Evolutionary conservation across 2,888 invertebrate species (phyloP), one percentile per base, ranked within the genome.

Genomic region (Melikaiella ostensackeni): DNA sequence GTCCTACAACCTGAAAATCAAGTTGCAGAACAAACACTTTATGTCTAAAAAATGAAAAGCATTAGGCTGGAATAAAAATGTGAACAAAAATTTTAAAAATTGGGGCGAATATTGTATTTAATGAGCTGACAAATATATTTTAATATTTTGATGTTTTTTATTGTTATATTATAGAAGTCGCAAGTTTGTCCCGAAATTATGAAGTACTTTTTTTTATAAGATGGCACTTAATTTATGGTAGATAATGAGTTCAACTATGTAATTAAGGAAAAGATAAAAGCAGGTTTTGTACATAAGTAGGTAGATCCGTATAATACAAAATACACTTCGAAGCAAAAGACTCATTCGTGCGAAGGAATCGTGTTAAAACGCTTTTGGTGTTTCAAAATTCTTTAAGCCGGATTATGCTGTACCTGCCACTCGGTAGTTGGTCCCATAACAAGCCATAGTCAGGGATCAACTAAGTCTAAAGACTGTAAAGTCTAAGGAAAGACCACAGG

Each of bases 301-400:
- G 21, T 11, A 9, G 57, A 9, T 57, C 57, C 24, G 8, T 50
- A 57, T 24, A 59, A 59, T 27, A 59, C 57, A 59, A 59, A 59
- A 59, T 59, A 24, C 57, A 59, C 11, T 59, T 59, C 57, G 57
- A 59, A 59, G 78, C 57, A 74, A 76, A 76, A 50, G 30, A 75
- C 24, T 27, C 75, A 78, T 75, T 75, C 64, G 75, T 76, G 79
- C 77, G 79, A 79, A 78, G 80, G 80, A 83, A 82, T 84, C 84
- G 81, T 85, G 88, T 89, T 91, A 90, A 91, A 91, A 90, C 86
- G 89, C 86, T 90, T 91, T 91, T 83, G 89, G 80, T 91, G 91
- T 91, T 90, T 87, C 84, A 82, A 84, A 86, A 89, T 86, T 84
- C 83, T 86, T 88, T 91, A 88, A 91, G 91, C 91, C 91, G 91